A percentile compares a stretch with the other conserved stretches of the same genome.
Evolutionary conservation across 2,797 vertebrate genomes (phyloP).

Genomic region (Pseudochromis fuscus): DNA sequence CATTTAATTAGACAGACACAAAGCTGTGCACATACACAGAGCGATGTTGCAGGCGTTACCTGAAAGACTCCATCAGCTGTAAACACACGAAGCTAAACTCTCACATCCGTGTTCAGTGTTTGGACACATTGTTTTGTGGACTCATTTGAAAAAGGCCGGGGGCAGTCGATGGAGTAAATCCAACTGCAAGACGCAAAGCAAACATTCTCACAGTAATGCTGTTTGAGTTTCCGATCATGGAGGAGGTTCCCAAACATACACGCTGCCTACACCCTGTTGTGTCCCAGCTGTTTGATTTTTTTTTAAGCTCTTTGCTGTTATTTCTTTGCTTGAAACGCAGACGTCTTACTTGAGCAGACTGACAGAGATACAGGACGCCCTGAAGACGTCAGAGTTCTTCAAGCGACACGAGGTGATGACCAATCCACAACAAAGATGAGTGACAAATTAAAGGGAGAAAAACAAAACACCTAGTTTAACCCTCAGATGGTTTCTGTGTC

Average conservation of each 20-base stretch:
- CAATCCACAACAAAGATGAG: conserved; percentile 3
- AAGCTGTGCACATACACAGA: conserved; percentile 6
- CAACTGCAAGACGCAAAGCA: neutral
- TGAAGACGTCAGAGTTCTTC: conserved; percentile 94
- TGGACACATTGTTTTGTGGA: conserved; percentile 34
- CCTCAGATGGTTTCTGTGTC: no score
- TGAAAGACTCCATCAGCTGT: conserved; percentile 14
- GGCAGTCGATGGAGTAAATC: neutral
- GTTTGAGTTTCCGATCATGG: conserved; percentile 40
- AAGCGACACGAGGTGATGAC: conserved; percentile 92
- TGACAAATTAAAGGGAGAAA: conserved; percentile 10
- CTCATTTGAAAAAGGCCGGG: conserved; percentile 1
- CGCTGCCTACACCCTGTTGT: neutral
- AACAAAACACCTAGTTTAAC: neutral
- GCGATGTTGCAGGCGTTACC: conserved; percentile 4
- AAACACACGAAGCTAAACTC: conserved; percentile 15
- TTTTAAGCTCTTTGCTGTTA: neutral
- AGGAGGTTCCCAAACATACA: no score
- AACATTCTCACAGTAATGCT: conserved; percentile 42
- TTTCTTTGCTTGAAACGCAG: conserved; percentile 74
- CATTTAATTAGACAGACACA: neutral
- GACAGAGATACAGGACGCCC: conserved; percentile 88
- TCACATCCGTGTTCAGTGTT: conserved; percentile 42
- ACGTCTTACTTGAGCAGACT: conserved; percentile 92
- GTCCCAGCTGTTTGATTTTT: neutral